Conservation (phyloP, 2,113 vertebrate genomes). For the Anguilla japonica region DNA sequence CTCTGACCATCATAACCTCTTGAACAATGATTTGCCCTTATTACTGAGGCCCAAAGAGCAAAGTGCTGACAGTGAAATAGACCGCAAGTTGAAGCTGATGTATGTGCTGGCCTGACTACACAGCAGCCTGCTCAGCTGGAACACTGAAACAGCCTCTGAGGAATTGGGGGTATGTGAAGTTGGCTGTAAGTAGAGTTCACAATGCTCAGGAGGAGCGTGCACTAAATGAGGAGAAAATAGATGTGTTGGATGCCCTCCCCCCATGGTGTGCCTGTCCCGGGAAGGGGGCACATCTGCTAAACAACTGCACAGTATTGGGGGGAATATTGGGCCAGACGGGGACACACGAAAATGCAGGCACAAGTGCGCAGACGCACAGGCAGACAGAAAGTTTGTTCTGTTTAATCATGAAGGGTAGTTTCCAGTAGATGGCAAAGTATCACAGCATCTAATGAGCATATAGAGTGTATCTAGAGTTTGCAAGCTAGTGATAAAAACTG, state of each 20-base stretch:
- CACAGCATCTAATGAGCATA: too few relatives aligned
- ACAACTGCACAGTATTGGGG: neutral
- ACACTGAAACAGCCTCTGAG: neutral
- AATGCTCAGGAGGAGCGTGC: neutral
- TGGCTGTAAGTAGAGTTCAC: neutral
- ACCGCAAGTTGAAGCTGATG: neutral
- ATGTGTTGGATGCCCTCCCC: neutral
- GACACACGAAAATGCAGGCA: neutral
- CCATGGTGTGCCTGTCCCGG: neutral
- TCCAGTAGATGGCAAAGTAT: too few relatives aligned
- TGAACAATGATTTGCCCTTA: neutral
- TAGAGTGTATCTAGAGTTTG: too few relatives aligned
- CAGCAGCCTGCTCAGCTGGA: neutral
- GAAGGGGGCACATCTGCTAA: neutral
- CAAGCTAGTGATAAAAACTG: too few relatives aligned
- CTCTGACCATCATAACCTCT: constrained; percentile 1
- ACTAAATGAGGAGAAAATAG: neutral
- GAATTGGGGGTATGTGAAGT: neutral
- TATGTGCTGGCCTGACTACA: neutral
- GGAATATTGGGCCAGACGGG: neutral
- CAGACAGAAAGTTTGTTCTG: neutral
- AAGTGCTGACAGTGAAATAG: neutral
- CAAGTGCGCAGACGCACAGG: neutral
- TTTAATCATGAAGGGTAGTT: too few relatives aligned
- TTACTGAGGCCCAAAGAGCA: neutral